phyloP scores from a whole-genome alignment of 2,797 vertebrate species.

The Steatocranus sp. region DNA sequence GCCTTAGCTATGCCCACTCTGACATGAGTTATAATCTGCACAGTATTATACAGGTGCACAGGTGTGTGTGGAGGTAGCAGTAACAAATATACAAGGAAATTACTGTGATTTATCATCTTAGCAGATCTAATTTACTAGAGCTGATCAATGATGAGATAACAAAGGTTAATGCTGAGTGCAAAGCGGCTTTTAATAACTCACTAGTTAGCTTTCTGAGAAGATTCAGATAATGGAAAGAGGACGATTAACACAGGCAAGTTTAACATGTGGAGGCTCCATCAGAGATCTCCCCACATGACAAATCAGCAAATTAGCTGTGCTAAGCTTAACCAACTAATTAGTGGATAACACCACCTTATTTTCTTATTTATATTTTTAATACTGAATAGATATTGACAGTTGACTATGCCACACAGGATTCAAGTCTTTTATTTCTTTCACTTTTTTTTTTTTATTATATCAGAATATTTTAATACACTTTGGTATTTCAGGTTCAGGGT shows the following conservation, averaged over 20 bases:
- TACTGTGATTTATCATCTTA: neutral
- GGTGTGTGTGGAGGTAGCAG: neutral
- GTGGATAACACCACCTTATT: neutral
- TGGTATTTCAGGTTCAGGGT: neutral
- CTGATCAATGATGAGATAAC: neutral
- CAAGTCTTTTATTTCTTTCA: neutral
- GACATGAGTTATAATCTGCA: neutral
- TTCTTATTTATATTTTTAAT: neutral
- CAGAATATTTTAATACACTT: neutral
- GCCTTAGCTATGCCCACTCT: neutral
- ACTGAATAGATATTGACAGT: neutral
- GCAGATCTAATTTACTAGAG: neutral
- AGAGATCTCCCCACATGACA: neutral
- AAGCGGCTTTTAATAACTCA: neutral
- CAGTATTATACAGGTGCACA: neutral
- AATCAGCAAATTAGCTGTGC: neutral
- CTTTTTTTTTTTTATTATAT: neutral
- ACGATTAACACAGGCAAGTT: neutral
- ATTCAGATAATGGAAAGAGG: neutral
- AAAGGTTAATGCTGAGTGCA: neutral
- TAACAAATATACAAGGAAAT: neutral
- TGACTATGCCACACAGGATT: neutral
- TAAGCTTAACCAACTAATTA: neutral
- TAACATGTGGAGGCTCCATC: neutral
- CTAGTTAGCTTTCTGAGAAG: neutral